These are phyloP conservation scores for Sciurus carolinensis DNA, from an alignment of 2,797 vertebrate genomes.

Conservation along the genomic window DNA sequence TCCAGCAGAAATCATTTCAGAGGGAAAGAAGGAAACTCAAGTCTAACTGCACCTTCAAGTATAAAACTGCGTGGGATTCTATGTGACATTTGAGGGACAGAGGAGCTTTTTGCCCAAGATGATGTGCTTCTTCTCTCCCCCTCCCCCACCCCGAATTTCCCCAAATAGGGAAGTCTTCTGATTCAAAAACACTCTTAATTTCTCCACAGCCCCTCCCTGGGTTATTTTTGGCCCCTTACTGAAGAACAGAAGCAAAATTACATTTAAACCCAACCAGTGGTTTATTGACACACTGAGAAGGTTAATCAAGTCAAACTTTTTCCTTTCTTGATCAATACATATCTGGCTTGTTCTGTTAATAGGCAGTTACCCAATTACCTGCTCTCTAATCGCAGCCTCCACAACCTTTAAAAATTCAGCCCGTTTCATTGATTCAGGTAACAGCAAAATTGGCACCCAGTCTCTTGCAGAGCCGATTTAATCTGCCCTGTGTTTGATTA, in stretches of 20 bases:
- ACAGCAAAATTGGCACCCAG: conserved; percentile 47
- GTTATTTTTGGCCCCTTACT: conserved; percentile 10
- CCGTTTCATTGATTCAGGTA: conserved; percentile 54
- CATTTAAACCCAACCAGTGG: conserved; percentile 74
- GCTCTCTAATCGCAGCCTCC: conserved; percentile 65
- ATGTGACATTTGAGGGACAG: fast-evolving
- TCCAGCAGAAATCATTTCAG: background rate
- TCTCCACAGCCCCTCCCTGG: background rate
- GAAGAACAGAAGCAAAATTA: conserved; percentile 68
- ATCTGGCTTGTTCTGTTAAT: conserved; percentile 61
- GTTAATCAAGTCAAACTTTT: conserved; percentile 79
- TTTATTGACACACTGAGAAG: conserved; percentile 75
- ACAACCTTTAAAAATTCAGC: conserved; percentile 33
- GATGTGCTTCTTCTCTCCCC: background rate
- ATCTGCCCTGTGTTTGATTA: conserved; percentile 74
- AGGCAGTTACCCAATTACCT: conserved; percentile 79
- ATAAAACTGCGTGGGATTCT: background rate
- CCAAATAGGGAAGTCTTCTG: background rate
- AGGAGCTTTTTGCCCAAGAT: background rate
- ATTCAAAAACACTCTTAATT: background rate
- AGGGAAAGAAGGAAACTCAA: background rate
- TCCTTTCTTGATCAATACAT: conserved; percentile 75
- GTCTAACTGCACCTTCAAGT: no score
- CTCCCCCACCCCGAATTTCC: background rate
- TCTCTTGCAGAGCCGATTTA: conserved; percentile 40